Conservation (phyloP, 30 jellyfish, hydroid and myxozoan genomes). For the Morbakka virulenta region DNA sequence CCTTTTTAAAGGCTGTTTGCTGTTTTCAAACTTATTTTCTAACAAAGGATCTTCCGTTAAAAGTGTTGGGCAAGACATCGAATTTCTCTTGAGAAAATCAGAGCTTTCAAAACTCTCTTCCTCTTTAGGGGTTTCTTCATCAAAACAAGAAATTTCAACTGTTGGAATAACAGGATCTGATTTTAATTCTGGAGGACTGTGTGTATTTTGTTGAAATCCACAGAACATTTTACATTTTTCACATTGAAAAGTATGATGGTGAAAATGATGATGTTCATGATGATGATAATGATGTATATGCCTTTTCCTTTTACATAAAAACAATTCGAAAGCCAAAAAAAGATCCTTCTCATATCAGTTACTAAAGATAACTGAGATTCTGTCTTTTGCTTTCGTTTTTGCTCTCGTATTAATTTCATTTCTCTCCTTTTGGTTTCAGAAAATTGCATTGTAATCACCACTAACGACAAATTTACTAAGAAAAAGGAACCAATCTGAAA, state of each 20-base stretch:
- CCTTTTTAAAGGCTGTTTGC: background rate
- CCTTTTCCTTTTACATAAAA: constrained; percentile 36
- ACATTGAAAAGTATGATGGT: constrained; percentile 63
- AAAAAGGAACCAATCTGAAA: constrained; percentile 91
- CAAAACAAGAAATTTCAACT: constrained; percentile 71
- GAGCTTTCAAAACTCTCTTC: background rate
- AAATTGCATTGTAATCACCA: constrained; percentile 93
- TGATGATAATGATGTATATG: constrained; percentile 85
- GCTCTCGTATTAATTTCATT: constrained; percentile 75
- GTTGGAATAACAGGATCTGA: constrained; percentile 37
- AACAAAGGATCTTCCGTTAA: background rate
- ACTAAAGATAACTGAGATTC: constrained; percentile 72
- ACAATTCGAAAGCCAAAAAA: constrained; percentile 43
- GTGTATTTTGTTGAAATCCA: constrained; percentile 41
- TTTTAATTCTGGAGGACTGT: constrained; percentile 45
- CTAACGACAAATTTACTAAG: constrained; percentile 82
- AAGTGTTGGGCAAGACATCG: background rate
- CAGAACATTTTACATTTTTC: constrained; percentile 77
- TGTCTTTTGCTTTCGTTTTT: constrained; percentile 18
- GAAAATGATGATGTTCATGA: constrained; percentile 81
- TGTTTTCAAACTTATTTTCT: background rate
- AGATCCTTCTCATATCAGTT: constrained; percentile 48
- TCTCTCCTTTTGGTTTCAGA: constrained; percentile 91
- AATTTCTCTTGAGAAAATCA: background rate
- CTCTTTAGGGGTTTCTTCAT: constrained; percentile 23